Evolutionary conservation across 2,888 invertebrate genomes (phyloP).

Genomic region (Coremacera marginata): DNA sequence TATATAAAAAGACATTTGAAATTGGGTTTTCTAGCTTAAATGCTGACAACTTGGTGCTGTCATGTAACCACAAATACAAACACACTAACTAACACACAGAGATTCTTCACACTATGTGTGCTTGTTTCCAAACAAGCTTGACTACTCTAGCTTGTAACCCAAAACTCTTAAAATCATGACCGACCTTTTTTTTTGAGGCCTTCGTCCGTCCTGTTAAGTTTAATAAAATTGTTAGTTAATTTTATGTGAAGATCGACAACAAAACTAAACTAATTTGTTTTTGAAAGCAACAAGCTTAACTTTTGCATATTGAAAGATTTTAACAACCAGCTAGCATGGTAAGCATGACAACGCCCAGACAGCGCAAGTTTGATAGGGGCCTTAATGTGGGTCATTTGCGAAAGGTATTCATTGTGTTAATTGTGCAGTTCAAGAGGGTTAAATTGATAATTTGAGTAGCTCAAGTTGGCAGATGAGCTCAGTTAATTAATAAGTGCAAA

Average conservation of each 20-base stretch:
- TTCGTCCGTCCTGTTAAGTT: slow-evolving; percentile 16
- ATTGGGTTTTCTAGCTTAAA: slow-evolving; percentile 11
- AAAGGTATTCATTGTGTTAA: not conserved
- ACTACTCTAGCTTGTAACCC: not conserved
- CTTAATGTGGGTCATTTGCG: too few species aligned
- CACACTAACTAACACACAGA: not conserved
- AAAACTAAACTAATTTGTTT: slow-evolving; percentile 15
- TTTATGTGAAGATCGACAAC: not conserved
- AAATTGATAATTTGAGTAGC: not conserved
- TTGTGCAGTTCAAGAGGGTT: slow-evolving; percentile 11
- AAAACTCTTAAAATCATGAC: slow-evolving; percentile 21
- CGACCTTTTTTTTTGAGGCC: slow-evolving; percentile 20
- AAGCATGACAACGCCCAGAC: too few species aligned
- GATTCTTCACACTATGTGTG: not conserved
- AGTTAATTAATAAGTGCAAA: too few species aligned
- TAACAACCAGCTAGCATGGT: too few species aligned
- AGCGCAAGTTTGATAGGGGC: too few species aligned
- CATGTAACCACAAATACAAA: not conserved
- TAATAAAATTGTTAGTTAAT: slow-evolving; percentile 20
- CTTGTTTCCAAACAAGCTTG: not conserved
- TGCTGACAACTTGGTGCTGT: too few species aligned
- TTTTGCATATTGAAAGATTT: not conserved
- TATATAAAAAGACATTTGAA: slow-evolving; percentile 3
- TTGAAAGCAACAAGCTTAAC: not conserved
- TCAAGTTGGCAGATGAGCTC: too few species aligned